Conservation (phyloP, 2,113 vertebrate species). For the Vimba vimba region DNA sequence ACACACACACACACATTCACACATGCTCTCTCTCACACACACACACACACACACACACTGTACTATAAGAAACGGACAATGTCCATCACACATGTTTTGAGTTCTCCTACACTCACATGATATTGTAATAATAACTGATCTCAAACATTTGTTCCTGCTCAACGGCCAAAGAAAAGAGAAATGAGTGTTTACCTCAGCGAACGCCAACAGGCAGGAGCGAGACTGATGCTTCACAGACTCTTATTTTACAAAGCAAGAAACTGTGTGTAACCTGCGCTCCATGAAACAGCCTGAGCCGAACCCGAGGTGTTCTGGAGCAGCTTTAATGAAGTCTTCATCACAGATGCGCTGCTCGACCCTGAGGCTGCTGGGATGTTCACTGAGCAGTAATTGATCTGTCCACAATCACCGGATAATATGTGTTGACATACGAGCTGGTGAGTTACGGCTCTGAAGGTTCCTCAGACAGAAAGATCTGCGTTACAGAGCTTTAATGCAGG, state of each 20-base stretch:
- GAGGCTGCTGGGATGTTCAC: not conserved
- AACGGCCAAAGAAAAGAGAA: slow-evolving; percentile 55
- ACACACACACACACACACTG: not conserved
- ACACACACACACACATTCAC: not conserved
- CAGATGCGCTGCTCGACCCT: too few species aligned
- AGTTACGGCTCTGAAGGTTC: not conserved
- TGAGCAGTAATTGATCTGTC: not conserved
- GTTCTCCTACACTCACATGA: slow-evolving; percentile 68
- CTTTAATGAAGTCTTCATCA: not conserved
- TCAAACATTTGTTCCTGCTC: not conserved
- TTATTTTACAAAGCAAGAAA: slow-evolving; percentile 60
- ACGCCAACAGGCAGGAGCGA: slow-evolving; percentile 62
- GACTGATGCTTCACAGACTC: slow-evolving; percentile 73
- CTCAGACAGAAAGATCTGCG: not conserved
- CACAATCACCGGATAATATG: not conserved
- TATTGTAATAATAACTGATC: slow-evolving; percentile 66
- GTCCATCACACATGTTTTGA: slow-evolving; percentile 68
- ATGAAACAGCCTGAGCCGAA: slow-evolving; percentile 27
- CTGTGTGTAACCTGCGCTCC: not conserved
- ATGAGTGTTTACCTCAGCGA: slow-evolving; percentile 53
- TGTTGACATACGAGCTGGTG: not conserved
- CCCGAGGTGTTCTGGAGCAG: slow-evolving; percentile 23
- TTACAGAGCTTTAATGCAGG: too few species aligned
- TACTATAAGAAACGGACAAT: too few species aligned
- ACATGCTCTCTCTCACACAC: not conserved